Evolutionary conservation across 2,797 vertebrate species (phyloP).

Genomic region (Mergus octosetaceus): DNA sequence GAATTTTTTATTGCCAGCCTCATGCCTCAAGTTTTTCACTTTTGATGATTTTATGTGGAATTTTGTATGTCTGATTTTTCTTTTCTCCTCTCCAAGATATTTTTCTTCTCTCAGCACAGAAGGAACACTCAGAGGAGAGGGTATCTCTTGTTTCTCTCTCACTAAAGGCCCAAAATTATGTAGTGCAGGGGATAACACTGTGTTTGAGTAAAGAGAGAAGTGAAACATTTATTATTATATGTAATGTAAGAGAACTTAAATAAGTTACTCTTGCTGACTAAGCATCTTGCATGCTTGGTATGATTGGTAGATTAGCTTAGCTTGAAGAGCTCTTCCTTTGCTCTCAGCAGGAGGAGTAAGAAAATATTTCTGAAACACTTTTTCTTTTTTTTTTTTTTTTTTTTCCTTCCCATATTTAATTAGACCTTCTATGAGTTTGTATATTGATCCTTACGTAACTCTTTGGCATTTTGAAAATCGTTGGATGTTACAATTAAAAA

Average conservation of each 20-base stretch:
- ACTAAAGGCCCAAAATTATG: not conserved
- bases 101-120: not conserved
- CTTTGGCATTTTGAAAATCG: not conserved
- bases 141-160: not conserved
- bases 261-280: not conserved
- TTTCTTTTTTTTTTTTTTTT: not conserved
- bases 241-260: too few species aligned
- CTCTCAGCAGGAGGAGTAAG: not conserved
- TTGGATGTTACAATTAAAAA: not conserved
- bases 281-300: not conserved
- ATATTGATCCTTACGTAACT: not conserved
- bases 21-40: not conserved
- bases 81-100: not conserved
- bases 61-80: not conserved
- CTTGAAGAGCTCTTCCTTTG: not conserved
- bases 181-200: not conserved
- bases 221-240: not conserved
- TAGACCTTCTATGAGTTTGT: not conserved
- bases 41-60: not conserved
- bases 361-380: not conserved
- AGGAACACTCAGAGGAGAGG: not conserved
- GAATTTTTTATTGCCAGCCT: not conserved
- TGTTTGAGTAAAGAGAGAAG: not conserved
- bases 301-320: not conserved
- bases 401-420: not conserved